A percentile compares a stretch with the other conserved stretches of the same genome.
Conservation (phyloP, 2,888 invertebrate genomes). For the Calameuta pallipes region DNA sequence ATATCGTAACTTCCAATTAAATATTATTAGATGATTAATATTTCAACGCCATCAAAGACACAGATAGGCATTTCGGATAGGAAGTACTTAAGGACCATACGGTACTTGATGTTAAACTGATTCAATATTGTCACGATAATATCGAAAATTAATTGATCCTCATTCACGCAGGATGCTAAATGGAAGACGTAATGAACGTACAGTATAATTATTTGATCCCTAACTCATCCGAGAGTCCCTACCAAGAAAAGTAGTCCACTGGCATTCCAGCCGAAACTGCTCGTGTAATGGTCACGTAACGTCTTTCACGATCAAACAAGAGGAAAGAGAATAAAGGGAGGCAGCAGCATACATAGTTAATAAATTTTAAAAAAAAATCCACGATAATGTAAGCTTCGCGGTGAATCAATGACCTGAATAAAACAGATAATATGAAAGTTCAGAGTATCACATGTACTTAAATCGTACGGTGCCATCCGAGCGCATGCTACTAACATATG, state of each 20-base stretch:
- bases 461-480: not conserved
- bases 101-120: not conserved
- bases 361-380: slow-evolving; percentile 27
- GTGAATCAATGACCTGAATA: slow-evolving; percentile 39
- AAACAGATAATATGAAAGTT: not conserved
- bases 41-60: not conserved
- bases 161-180: not conserved
- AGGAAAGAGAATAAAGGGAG: slow-evolving; percentile 20
- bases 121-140: not conserved
- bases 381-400: slow-evolving; percentile 38
- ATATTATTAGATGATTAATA: not conserved
- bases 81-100: not conserved
- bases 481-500: not conserved
- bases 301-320: slow-evolving; percentile 20
- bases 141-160: not conserved
- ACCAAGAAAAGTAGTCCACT: not conserved
- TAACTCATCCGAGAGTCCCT: not conserved
- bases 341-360: not conserved
- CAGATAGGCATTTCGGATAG: not conserved
- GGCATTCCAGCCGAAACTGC: not conserved
- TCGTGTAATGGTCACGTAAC: not conserved
- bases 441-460: not conserved
- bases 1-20: not conserved
- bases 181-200: not conserved
- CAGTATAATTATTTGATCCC: not conserved